Evolutionary conservation across 2,888 invertebrate species (phyloP), one percentile per base, ranked within the genome.

Genomic region (Aradus depressus): DNA sequence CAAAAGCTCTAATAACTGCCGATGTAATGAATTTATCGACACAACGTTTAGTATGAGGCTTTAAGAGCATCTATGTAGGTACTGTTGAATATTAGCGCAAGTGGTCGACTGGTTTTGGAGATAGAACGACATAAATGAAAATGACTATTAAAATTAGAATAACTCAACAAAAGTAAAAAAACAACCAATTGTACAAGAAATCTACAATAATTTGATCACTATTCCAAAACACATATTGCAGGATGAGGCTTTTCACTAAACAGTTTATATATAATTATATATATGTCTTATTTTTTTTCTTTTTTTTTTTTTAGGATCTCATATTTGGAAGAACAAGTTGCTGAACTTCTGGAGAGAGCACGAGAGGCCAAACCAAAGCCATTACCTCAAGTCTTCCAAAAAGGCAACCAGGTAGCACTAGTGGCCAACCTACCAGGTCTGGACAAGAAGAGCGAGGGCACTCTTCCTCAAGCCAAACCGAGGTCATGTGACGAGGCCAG

Each of bases 301-400:
- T 28, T 28, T 28, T n/a, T 28, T 28, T 10, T 28, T 41, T 41
- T 12, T 19, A 49, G 90, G 59, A 90, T 90, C 62, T 85, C 87
- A 2, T 90, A 90, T 67, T 74, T 91, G 52, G 90, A 91, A 67
- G 89, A 90, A 64, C 89, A 89, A 69, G 87, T 87, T 58, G 71
- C 73, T 1, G 78, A 80, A 48, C 58, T 65, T 14, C 53, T 63
- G 28, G 57, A 59, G 12, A 43, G 56, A 39, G 57, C 56, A 23
- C 54, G 59, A 39, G 58, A 58, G 21, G 47, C 52, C n/a, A 51
- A 54, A 32, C 53, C 54, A 14, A 51, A 56, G 34, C 45, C 58
- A 21, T 52, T 66, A 54, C 64, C 69, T 5, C 68, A 69, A 62
- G 79, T 85, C 41, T 86, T 81, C 64, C 86, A 85, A 66, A 81